Percentiles rank a stretch among this genome's conserved stretches.
phyloP scores from a whole-genome alignment of 1,140 invertebrate genomes.

The Lepidurus couesii region DNA sequence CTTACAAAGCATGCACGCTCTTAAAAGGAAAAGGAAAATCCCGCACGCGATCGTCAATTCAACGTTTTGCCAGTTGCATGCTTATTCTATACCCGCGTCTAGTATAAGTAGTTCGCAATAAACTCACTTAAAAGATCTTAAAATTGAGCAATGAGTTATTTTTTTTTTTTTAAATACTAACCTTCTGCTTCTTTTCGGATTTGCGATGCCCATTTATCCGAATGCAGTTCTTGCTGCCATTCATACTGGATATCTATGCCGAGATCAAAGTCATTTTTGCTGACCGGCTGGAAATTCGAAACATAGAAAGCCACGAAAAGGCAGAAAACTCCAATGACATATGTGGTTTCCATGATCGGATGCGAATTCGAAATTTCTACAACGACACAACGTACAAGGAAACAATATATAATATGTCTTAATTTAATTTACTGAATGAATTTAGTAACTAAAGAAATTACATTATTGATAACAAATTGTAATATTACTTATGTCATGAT shows the following conservation, averaged over 20 bases:
- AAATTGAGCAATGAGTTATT: not conserved
- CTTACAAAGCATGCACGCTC: not conserved
- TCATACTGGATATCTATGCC: not conserved
- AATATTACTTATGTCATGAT: not conserved
- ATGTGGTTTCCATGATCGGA: not conserved
- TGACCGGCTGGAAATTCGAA: constrained; percentile 1
- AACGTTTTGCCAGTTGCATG: not conserved
- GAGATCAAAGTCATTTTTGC: not conserved
- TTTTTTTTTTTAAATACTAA: not conserved
- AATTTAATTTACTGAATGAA: not conserved
- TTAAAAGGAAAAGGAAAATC: not conserved
- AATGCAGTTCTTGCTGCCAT: not conserved
- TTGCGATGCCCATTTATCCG: not conserved
- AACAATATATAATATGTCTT: not conserved
- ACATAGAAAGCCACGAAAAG: not conserved
- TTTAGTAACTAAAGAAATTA: too few relatives aligned
- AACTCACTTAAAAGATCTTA: not conserved
- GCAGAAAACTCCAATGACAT: not conserved
- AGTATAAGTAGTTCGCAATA: not conserved
- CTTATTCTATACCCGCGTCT: not conserved
- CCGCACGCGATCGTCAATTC: not conserved
- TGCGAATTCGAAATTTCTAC: not conserved
- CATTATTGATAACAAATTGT: not conserved
- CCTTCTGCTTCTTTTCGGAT: not conserved
- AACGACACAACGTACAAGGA: not conserved